A percentile compares a stretch with the other conserved stretches of the same genome.
Evolutionary conservation across 1,140 invertebrate species (phyloP).

Genomic region (Carposina sasakii): DNA sequence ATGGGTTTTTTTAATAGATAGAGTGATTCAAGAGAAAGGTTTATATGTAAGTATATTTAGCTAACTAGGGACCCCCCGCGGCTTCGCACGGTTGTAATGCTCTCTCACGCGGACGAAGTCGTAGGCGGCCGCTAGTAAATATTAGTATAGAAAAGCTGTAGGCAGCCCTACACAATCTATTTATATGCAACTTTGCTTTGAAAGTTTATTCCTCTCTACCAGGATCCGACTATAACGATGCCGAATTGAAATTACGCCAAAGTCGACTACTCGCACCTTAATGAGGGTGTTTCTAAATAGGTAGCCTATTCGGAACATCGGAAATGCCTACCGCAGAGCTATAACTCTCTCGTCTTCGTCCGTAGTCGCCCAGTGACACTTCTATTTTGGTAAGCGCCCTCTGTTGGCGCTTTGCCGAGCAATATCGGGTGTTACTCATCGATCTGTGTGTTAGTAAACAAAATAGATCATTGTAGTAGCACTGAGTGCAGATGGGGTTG

Average conservation of each 20-base stretch:
- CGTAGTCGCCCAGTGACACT: constrained; percentile 37
- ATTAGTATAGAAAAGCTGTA: too few relatives aligned
- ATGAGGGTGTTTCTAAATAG: constrained; percentile 2
- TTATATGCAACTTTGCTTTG: constrained; percentile 30
- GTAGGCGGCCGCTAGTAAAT: too few relatives aligned
- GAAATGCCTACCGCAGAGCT: constrained; percentile 50
- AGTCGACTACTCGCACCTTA: too few relatives aligned
- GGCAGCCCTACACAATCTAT: constrained; percentile 20
- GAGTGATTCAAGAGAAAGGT: too few relatives aligned
- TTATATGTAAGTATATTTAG: too few relatives aligned
- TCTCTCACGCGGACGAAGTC: too few relatives aligned
- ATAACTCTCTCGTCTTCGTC: constrained; percentile 33
- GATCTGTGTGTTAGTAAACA: constrained; percentile 60
- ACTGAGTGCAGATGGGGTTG: too few relatives aligned
- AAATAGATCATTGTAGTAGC: constrained; percentile 39
- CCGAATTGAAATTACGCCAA: constrained; percentile 22
- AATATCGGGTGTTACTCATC: constrained; percentile 21
- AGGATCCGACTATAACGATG: constrained; percentile 21
- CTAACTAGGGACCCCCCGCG: too few relatives aligned
- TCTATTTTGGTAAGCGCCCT: constrained; percentile 63
- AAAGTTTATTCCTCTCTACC: constrained; percentile 34
- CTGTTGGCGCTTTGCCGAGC: constrained; percentile 64
- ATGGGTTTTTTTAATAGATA: too few relatives aligned
- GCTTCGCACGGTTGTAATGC: too few relatives aligned
- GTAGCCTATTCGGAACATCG: constrained; percentile 39